Evolutionary conservation across 2,113 vertebrate genomes (phyloP).

Genomic region (Choloepus hoffmanni): DNA sequence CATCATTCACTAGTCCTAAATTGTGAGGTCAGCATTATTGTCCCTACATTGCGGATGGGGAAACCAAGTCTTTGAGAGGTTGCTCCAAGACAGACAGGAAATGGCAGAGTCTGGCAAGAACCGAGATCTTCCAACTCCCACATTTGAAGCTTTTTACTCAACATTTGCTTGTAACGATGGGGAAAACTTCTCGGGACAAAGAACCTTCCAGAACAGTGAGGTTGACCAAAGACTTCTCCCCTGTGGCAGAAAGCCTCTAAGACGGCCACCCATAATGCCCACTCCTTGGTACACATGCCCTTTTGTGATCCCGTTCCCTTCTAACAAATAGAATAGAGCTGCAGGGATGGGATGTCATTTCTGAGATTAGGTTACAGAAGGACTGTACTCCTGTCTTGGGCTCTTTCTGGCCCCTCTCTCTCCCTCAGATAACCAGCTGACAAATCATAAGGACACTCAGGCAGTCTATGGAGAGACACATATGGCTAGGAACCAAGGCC

Average conservation of each 20-base stretch:
- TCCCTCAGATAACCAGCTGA: background rate
- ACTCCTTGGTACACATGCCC: background rate
- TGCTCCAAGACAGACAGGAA: background rate
- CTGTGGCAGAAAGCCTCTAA: background rate
- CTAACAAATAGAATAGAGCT: background rate
- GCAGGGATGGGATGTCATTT: background rate
- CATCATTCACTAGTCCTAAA: background rate
- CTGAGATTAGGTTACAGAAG: background rate
- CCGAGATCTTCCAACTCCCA: background rate
- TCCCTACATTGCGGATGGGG: background rate
- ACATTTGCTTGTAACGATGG: background rate
- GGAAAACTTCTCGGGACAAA: background rate
- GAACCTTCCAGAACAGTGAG: background rate
- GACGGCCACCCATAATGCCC: background rate
- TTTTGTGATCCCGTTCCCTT: background rate
- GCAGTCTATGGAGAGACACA: background rate
- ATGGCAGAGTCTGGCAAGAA: background rate
- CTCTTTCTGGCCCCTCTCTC: background rate
- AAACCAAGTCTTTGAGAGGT: conserved; percentile 22
- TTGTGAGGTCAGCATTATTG: background rate
- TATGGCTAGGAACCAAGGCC: background rate
- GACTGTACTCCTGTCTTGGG: background rate
- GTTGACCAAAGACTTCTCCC: background rate
- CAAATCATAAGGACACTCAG: background rate
- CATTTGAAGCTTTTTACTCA: background rate